A percentile compares a stretch with the other conserved stretches of the same genome.
These are phyloP conservation scores for Akabosia matsudoensis DNA, from an alignment of 1,140 invertebrate species.

Conservation along the genomic window DNA sequence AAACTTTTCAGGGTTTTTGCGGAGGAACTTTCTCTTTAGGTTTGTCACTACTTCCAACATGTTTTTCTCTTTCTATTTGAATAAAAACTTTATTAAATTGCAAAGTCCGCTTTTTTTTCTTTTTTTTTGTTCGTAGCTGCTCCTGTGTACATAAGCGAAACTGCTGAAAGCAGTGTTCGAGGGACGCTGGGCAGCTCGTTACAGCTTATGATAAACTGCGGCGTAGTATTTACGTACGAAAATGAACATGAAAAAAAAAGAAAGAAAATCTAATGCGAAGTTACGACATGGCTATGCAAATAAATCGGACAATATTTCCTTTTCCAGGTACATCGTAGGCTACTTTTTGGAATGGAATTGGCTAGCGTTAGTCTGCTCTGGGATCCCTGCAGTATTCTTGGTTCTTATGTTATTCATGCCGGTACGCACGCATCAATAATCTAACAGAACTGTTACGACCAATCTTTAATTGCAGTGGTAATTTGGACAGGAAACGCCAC, in stretches of 20 bases:
- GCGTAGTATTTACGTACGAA: conserved; percentile 66
- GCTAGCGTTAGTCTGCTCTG: conserved; percentile 52
- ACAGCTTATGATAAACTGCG: conserved; percentile 71
- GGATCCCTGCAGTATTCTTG: neutral
- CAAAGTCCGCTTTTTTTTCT: neutral
- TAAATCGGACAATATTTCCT: no score
- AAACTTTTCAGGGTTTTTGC: conserved; percentile 3
- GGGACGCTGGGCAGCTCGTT: conserved; percentile 76
- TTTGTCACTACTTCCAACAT: no score
- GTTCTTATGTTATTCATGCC: conserved; percentile 3
- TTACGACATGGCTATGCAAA: neutral
- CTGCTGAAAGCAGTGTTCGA: conserved; percentile 70
- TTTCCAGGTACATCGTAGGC: neutral
- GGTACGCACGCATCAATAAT: neutral
- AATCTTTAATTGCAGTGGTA: neutral
- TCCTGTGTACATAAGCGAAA: conserved; percentile 77
- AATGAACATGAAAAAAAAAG: no score
- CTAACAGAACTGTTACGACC: no score
- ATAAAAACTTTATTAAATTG: no score
- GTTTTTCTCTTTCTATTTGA: no score
- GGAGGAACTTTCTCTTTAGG: conserved; percentile 10
- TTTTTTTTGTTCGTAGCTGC: conserved; percentile 54
- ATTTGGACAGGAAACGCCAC: conserved; percentile 74
- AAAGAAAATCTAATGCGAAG: no score
- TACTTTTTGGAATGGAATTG: conserved; percentile 35